Percentiles rank a stretch among this genome's conserved stretches.
Evolutionary conservation across 1,140 invertebrate species (phyloP).

Genomic region (Drosophila grimshawi): DNA sequence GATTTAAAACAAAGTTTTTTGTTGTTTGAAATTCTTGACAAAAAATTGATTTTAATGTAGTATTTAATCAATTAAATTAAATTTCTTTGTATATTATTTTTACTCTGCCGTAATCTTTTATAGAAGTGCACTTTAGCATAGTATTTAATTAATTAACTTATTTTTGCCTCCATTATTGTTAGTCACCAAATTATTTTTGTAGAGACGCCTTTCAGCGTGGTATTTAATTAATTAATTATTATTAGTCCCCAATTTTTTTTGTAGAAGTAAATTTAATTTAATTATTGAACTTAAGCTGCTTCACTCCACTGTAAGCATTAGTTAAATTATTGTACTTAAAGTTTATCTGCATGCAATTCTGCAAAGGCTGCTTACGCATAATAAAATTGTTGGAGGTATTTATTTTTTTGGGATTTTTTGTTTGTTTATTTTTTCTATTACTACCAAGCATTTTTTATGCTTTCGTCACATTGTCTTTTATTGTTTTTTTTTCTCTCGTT

Average conservation of each 20-base stretch:
- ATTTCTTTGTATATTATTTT: too few relatives aligned
- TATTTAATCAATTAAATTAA: too few relatives aligned
- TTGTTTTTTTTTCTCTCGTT: conserved; percentile 2
- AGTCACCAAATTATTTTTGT: too few relatives aligned
- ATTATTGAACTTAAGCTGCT: too few relatives aligned
- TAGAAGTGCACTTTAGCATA: too few relatives aligned
- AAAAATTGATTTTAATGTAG: neutral
- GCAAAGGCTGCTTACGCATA: conserved; percentile 2
- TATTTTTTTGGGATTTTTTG: neutral
- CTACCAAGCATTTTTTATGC: conserved; percentile 15
- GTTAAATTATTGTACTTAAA: neutral
- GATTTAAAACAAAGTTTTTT: neutral
- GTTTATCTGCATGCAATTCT: neutral
- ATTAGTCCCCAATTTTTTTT: too few relatives aligned
- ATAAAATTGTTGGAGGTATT: conserved; percentile 11
- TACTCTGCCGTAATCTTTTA: too few relatives aligned
- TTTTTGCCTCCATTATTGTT: too few relatives aligned
- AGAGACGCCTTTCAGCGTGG: too few relatives aligned
- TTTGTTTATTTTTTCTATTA: conserved; percentile 7
- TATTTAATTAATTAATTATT: too few relatives aligned
- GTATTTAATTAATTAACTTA: too few relatives aligned
- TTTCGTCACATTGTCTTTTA: conserved; percentile 11
- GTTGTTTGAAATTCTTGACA: neutral
- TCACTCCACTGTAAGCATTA: neutral
- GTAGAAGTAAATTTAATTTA: too few relatives aligned